These are phyloP conservation scores for Steromphala cineraria DNA, from an alignment of 2,888 invertebrate species.

Conservation along the genomic window DNA sequence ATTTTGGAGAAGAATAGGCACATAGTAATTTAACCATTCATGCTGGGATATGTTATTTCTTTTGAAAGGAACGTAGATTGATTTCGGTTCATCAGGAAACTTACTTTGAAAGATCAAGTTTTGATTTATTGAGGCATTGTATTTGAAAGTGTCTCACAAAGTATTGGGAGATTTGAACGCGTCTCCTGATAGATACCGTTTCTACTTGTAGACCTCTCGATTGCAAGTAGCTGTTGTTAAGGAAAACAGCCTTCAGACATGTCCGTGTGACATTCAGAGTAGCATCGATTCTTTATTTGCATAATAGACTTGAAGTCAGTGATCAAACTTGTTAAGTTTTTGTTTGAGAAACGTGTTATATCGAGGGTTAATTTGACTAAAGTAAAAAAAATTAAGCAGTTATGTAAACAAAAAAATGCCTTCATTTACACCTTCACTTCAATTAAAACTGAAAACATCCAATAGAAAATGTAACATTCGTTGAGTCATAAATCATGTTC, in stretches of 20 bases:
- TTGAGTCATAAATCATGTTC: no score
- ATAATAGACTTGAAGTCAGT: neutral
- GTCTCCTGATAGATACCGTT: neutral
- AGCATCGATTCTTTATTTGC: neutral
- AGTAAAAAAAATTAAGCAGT: no score
- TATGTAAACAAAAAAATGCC: no score
- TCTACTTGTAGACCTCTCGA: neutral
- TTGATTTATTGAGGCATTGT: constrained; percentile 3
- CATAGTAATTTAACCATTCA: no score
- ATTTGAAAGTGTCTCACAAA: neutral
- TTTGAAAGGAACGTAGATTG: neutral
- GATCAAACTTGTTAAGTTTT: no score
- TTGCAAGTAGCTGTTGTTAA: neutral
- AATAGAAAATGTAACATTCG: no score
- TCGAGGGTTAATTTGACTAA: no score
- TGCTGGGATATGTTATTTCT: no score
- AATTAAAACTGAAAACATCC: no score
- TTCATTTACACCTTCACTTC: no score
- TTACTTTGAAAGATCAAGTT: neutral
- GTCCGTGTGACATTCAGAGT: neutral
- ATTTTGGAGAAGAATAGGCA: no score
- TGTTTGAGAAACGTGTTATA: no score
- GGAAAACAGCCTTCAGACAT: neutral
- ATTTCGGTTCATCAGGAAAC: neutral
- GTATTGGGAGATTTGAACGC: neutral